phyloP scores from a whole-genome alignment of 1,140 invertebrate species.

The Drosophila saltans region DNA sequence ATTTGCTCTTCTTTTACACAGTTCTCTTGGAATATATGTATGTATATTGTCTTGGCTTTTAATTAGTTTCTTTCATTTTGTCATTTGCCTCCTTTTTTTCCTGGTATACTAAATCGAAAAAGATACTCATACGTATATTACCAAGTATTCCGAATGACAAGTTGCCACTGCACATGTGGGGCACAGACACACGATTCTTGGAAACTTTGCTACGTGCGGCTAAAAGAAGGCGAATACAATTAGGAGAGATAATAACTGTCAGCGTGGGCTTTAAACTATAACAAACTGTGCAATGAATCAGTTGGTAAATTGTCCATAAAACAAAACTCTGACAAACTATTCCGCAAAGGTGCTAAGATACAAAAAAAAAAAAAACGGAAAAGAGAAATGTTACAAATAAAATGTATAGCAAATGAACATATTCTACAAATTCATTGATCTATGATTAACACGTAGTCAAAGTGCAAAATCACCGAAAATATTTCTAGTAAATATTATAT shows the following conservation, averaged over 20 bases:
- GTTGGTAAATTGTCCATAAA: not conserved
- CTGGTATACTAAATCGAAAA: constrained; percentile 12
- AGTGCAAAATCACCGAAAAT: no score
- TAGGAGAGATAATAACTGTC: not conserved
- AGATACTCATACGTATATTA: not conserved
- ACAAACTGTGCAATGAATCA: constrained; percentile 4
- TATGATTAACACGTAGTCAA: no score
- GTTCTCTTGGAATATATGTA: constrained; percentile 14
- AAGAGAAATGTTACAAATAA: not conserved
- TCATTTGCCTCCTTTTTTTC: not conserved
- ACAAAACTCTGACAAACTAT: constrained; percentile 1
- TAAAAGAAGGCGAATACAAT: not conserved
- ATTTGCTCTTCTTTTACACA: constrained; percentile 28
- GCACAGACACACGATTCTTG: not conserved
- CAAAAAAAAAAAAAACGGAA: not conserved
- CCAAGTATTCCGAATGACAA: not conserved
- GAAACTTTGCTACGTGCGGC: not conserved
- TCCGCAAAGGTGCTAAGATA: not conserved
- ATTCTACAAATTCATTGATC: no score
- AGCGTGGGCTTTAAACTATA: not conserved
- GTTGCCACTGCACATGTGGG: not conserved
- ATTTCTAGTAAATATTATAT: no score
- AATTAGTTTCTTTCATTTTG: constrained; percentile 40
- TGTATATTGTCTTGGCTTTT: constrained; percentile 36
- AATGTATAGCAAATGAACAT: no score